Percentiles rank a stretch among this genome's conserved stretches.
Evolutionary conservation across 2,113 vertebrate species (phyloP).

Genomic region (Dasyurus viverrinus): DNA sequence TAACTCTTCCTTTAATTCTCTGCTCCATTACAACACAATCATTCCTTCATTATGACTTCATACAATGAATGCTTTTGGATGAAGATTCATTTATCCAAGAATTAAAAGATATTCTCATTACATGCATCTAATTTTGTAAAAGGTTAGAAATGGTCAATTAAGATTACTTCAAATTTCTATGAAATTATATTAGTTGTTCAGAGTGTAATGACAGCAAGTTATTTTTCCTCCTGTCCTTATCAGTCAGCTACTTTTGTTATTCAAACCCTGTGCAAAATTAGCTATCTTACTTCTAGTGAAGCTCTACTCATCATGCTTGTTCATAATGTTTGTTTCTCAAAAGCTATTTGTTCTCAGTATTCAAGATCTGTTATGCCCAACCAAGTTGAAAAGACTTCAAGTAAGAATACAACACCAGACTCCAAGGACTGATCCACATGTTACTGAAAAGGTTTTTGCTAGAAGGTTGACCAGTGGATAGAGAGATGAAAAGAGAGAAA

Average conservation of each 20-base stretch:
- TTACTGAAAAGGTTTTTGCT: neutral
- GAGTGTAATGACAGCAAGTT: slow-evolving; percentile 9
- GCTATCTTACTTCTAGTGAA: slow-evolving; percentile 11
- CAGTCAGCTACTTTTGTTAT: neutral
- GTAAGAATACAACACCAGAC: neutral
- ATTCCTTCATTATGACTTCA: slow-evolving; percentile 28
- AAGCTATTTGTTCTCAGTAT: neutral
- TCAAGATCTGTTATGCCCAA: neutral
- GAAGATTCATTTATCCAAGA: neutral
- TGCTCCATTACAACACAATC: slow-evolving; percentile 50
- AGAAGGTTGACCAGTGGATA: neutral
- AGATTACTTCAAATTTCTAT: slow-evolving; percentile 28
- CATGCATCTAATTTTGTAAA: slow-evolving; percentile 46
- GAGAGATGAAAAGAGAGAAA: too few species aligned
- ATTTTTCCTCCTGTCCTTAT: neutral
- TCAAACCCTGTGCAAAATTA: slow-evolving; percentile 38
- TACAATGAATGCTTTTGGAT: slow-evolving; percentile 23
- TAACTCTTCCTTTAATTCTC: neutral
- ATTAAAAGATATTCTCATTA: slow-evolving; percentile 52
- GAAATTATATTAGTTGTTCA: slow-evolving; percentile 42
- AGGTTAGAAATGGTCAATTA: slow-evolving; percentile 47
- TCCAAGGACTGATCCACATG: neutral
- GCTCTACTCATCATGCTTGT: neutral
- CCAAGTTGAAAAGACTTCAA: neutral
- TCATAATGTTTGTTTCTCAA: neutral